Evolutionary conservation across 2,797 vertebrate species (phyloP).

Genomic region (Apodemus agrarius): DNA sequence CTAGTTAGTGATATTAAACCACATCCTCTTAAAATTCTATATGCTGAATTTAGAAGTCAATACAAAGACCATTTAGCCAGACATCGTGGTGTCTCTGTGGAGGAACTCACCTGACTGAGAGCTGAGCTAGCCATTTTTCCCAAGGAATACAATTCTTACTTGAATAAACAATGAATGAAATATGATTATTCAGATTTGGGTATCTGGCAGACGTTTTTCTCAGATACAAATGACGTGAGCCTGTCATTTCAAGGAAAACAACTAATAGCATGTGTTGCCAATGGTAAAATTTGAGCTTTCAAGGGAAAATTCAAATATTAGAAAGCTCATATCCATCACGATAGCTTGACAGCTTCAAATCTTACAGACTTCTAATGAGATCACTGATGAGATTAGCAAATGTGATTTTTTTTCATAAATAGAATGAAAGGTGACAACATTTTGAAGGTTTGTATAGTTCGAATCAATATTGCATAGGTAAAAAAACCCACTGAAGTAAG

Average conservation of each 20-base stretch:
- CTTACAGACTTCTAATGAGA: slow-evolving; percentile 57
- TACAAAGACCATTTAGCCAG: neutral
- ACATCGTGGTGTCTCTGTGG: neutral
- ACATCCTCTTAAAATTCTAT: neutral
- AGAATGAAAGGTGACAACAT: slow-evolving; percentile 62
- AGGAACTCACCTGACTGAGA: neutral
- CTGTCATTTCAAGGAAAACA: slow-evolving; percentile 74
- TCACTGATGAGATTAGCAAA: slow-evolving; percentile 54
- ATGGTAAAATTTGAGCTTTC: slow-evolving; percentile 67
- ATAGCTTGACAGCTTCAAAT: slow-evolving; percentile 66
- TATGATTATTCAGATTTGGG: slow-evolving; percentile 65
- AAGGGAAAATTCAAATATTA: slow-evolving; percentile 71
- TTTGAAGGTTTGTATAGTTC: slow-evolving; percentile 37
- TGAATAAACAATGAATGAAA: slow-evolving; percentile 60
- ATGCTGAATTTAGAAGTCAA: slow-evolving; percentile 27
- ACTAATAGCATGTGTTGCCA: slow-evolving; percentile 62
- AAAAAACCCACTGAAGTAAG: slow-evolving; percentile 39
- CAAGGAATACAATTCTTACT: slow-evolving; percentile 44
- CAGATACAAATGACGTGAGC: slow-evolving; percentile 72
- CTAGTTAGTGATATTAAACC: slow-evolving; percentile 24
- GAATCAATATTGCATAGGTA: slow-evolving; percentile 6
- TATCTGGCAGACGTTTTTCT: slow-evolving; percentile 67
- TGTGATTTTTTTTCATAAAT: slow-evolving; percentile 16
- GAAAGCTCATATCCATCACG: slow-evolving; percentile 66
- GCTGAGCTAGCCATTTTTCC: slow-evolving; percentile 30